Conservation (phyloP, 2,113 vertebrate genomes). For the Saimiri boliviensis region DNA sequence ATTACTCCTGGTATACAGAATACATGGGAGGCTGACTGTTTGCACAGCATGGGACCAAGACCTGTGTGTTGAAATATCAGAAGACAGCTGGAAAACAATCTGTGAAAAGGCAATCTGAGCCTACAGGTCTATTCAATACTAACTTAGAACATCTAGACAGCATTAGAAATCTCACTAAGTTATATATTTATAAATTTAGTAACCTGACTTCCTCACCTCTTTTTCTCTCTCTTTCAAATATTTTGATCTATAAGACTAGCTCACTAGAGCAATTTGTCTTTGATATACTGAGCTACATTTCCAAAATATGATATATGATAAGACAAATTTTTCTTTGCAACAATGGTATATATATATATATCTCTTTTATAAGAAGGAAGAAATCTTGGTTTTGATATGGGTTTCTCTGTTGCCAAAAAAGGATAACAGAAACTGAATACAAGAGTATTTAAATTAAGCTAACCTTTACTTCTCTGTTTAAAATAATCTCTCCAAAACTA, state of each 20-base stretch:
- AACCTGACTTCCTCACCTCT: slow-evolving; percentile 13
- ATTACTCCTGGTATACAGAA: slow-evolving; percentile 82
- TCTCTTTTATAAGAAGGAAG: neutral
- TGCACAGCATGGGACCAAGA: slow-evolving; percentile 79
- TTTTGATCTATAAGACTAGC: slow-evolving; percentile 10
- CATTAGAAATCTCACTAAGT: slow-evolving; percentile 71
- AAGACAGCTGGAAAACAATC: slow-evolving; percentile 83
- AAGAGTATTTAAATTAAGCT: neutral
- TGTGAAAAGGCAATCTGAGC: slow-evolving; percentile 80
- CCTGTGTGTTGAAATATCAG: slow-evolving; percentile 79
- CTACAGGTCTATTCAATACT: slow-evolving; percentile 81
- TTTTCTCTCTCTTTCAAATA: neutral
- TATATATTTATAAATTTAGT: slow-evolving; percentile 69
- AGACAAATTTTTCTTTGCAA: slow-evolving; percentile 24
- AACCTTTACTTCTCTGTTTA: neutral
- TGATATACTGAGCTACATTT: slow-evolving; percentile 16
- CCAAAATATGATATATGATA: neutral
- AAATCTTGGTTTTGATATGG: slow-evolving; percentile 7
- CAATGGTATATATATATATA: neutral
- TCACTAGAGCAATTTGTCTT: slow-evolving; percentile 39
- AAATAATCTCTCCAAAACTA: neutral
- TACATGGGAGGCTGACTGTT: slow-evolving; percentile 80
- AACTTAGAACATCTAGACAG: slow-evolving; percentile 78
- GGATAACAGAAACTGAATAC: neutral
- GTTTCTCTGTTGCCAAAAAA: neutral